phyloP scores from a whole-genome alignment of 1,140 invertebrate species.

The Arion vulgaris region DNA sequence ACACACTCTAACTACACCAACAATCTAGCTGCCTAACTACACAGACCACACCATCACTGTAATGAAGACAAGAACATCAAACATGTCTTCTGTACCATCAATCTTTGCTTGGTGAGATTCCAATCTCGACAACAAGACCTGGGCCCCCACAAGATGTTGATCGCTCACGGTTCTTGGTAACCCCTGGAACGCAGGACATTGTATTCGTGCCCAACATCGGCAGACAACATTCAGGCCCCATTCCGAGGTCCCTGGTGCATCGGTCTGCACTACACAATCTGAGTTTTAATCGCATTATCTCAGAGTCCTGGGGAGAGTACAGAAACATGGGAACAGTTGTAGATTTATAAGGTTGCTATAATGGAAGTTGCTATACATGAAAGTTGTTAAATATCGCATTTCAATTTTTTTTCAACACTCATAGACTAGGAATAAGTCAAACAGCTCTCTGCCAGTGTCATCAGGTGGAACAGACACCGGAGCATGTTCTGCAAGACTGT shows the following conservation, averaged over 20 bases:
- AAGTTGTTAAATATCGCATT: no score
- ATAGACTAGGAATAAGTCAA: no score
- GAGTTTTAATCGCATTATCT: slow-evolving; percentile 27
- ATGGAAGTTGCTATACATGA: no score
- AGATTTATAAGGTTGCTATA: no score
- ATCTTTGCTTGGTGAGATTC: background rate
- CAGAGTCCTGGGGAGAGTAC: slow-evolving; percentile 18
- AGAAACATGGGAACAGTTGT: no score
- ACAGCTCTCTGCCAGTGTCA: no score
- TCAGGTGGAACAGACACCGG: no score
- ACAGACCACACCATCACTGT: background rate
- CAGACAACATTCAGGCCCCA: background rate
- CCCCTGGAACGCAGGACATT: slow-evolving; percentile 10
- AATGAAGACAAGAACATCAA: no score
- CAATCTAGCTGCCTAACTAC: background rate
- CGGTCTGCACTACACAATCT: slow-evolving; percentile 15
- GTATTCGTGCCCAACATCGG: background rate
- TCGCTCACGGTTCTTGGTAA: background rate
- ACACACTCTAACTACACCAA: background rate
- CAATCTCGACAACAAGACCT: background rate
- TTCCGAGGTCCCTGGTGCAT: background rate
- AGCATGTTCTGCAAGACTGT: no score
- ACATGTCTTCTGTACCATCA: background rate
- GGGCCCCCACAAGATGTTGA: slow-evolving; percentile 1
- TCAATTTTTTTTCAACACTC: no score